phyloP scores from a whole-genome alignment of 1,140 invertebrate species.

The Panulirus ornatus region DNA sequence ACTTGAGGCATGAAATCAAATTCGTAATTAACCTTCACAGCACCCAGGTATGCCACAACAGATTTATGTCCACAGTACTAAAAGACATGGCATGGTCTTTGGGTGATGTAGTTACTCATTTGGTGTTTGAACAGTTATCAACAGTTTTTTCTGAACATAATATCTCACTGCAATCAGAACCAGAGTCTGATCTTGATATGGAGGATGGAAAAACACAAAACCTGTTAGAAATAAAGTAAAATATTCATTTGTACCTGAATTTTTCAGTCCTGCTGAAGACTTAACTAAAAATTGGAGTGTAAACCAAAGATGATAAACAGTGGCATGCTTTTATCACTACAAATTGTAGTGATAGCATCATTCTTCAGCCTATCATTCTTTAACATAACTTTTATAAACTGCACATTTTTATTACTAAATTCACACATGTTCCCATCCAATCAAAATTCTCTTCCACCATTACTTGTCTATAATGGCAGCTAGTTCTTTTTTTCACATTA shows the following conservation, averaged over 20 bases:
- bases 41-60: too few relatives aligned
- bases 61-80: too few relatives aligned
- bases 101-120: too few relatives aligned
- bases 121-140: too few relatives aligned
- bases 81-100: too few relatives aligned
- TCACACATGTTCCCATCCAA: not conserved
- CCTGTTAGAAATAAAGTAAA: slow-evolving; percentile 63
- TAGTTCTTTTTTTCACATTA: not conserved
- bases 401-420: not conserved
- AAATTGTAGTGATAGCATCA: slow-evolving; percentile 20
- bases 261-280: slow-evolving; percentile 54
- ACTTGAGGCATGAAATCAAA: too few relatives aligned
- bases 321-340: slow-evolving; percentile 30
- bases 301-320: slow-evolving; percentile 45
- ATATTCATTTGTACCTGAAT: slow-evolving; percentile 69
- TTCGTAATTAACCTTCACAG: too few relatives aligned
- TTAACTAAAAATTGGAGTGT: slow-evolving; percentile 67
- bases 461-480: not conserved
- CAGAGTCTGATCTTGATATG: too few relatives aligned
- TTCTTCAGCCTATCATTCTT: slow-evolving; percentile 28
- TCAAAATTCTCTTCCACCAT: not conserved
- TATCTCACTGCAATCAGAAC: too few relatives aligned
- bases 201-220: too few relatives aligned
- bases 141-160: too few relatives aligned
- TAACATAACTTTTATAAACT: slow-evolving; percentile 4